Conservation (phyloP, 2,888 invertebrate genomes). For the Charanyca ferruginea region DNA sequence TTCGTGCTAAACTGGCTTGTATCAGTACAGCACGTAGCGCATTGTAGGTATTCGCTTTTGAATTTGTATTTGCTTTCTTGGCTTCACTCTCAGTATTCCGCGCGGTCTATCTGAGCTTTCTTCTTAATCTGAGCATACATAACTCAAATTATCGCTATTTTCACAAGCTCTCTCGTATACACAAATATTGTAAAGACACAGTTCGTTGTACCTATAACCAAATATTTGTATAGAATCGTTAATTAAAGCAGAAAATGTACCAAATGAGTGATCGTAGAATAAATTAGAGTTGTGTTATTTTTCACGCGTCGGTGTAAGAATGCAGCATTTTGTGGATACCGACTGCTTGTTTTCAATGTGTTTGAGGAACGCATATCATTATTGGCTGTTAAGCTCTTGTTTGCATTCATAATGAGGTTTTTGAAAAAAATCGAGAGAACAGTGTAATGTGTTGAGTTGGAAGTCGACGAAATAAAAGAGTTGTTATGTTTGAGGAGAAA, state of each 20-base stretch:
- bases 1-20: too few species aligned
- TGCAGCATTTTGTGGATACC: slow-evolving; percentile 82
- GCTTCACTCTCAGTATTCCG: too few species aligned
- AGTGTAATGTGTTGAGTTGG: slow-evolving; percentile 17
- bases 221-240: slow-evolving; percentile 85
- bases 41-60: too few species aligned
- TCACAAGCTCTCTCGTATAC: slow-evolving; percentile 28
- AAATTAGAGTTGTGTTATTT: slow-evolving; percentile 85
- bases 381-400: slow-evolving; percentile 49
- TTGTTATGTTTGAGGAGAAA: slow-evolving; percentile 23
- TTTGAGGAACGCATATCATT: slow-evolving; percentile 72
- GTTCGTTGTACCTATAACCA: slow-evolving; percentile 77
- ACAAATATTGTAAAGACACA: slow-evolving; percentile 43
- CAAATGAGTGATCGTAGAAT: slow-evolving; percentile 83
- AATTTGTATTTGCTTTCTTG: too few species aligned
- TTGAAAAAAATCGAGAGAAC: slow-evolving; percentile 48
- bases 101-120: too few species aligned
- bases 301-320: slow-evolving; percentile 85
- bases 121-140: too few species aligned
- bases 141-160: slow-evolving; percentile 24
- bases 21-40: too few species aligned
- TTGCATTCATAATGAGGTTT: slow-evolving; percentile 59
- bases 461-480: slow-evolving; percentile 11
- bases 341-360: slow-evolving; percentile 72
- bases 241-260: slow-evolving; percentile 80